Conservation (phyloP, 2,113 vertebrate species). For the Amia ocellicauda region DNA sequence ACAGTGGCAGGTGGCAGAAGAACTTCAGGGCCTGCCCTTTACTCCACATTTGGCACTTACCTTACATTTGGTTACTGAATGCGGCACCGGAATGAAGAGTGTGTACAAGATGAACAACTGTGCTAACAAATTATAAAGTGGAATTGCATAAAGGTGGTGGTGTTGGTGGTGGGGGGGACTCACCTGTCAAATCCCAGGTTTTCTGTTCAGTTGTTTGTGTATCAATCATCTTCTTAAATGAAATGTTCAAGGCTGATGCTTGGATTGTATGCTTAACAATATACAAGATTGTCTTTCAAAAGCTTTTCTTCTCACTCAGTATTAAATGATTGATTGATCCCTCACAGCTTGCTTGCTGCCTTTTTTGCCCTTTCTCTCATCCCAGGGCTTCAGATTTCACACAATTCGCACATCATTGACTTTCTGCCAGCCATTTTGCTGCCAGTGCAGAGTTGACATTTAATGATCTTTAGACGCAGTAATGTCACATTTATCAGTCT, state of each 20-base stretch:
- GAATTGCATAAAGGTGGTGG: too few relatives aligned
- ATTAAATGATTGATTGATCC: constrained; percentile 62
- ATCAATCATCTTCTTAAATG: constrained; percentile 51
- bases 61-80: too few relatives aligned
- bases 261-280: constrained; percentile 26
- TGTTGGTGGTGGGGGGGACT: too few relatives aligned
- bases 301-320: constrained; percentile 50
- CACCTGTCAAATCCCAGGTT: not conserved
- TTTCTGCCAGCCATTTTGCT: constrained; percentile 78
- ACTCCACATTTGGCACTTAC: too few relatives aligned
- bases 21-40: too few relatives aligned
- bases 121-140: too few relatives aligned
- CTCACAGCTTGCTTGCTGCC: constrained; percentile 53
- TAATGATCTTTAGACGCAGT: constrained; percentile 81
- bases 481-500: constrained; percentile 78
- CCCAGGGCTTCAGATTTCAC: constrained; percentile 39
- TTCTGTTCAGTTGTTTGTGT: constrained; percentile 25
- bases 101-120: too few relatives aligned
- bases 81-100: too few relatives aligned
- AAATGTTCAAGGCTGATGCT: constrained; percentile 19
- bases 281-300: constrained; percentile 41
- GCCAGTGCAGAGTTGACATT: constrained; percentile 77
- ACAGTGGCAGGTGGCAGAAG: too few relatives aligned
- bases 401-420: constrained; percentile 70
- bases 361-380: constrained; percentile 50